Evolutionary conservation across 1,140 invertebrate genomes (phyloP), one percentile per base, ranked within the genome.

Genomic region (Drosophila biarmipes): DNA sequence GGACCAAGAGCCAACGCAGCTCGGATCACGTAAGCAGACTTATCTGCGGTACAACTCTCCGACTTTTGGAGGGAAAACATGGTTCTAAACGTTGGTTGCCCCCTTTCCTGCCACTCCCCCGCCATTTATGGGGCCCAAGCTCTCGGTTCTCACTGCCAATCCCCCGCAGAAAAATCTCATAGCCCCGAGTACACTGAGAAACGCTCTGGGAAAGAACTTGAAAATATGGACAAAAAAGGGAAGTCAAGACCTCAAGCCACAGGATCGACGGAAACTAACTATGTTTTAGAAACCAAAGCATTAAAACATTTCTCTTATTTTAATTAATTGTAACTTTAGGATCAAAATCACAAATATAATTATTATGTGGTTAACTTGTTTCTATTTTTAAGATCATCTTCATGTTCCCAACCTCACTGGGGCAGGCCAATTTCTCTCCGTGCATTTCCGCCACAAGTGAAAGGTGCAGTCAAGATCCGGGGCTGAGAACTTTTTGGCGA

Each of bases 391-490:
- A 38, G 7, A 8, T 3, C 8, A n/a, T 14, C 0, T n/a, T 27
- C 1, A 10, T 27, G 34, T 34, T 7, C 11, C 4, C 8, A 6
- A 14, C 17, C 11, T 46, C 6, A 37, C 5, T 27, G 21, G 0
- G 6, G 21, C 7, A 12, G 11, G 0, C 3, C 7, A 10, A 31
- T 53, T 63, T 62, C 24, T 46, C 34, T 29, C 5, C 15, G 31
- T 66, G 62, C 27, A 66, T 29, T 43, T 35, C 48, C 62, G 31
- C 48, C 37, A 40, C 29, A 4, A 55, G 66, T 69, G 66, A 69
- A 69, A 69, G 66, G 66, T 69, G 66, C 66, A 69, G 58, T 31
- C 57, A 29, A 63, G 34, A 63, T 21, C 38, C 42, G 40, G 29
- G 14, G 59, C 43, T 64, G 63, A 64, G 63, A 67, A 51, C 34